Base-by-base conservation (phyloP, 1,140 invertebrate genomes). In the Branchinecta lynchi region DNA sequence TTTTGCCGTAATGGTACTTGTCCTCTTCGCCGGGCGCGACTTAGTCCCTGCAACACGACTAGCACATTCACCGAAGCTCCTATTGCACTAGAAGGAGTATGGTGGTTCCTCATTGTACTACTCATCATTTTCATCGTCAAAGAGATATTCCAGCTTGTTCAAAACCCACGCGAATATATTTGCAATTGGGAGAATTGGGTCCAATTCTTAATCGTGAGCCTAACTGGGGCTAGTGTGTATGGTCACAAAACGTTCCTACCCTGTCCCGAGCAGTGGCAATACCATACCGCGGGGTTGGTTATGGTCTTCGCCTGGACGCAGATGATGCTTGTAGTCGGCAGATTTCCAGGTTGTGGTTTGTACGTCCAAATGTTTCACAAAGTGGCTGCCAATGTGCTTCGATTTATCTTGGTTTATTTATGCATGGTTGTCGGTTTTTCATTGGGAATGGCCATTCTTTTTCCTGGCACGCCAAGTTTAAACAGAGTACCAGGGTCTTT, bases 361-460 rank as follows among this genome's bases (percentile, higher is more conserved):
- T 92, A 92, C 76, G 88, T 92, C 10, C 89, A 89, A 0, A 91
- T 90, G 89, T 91, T 89, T 72, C 89, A 88, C 0, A 86, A 87
- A 76, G 88, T 90, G 0, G 88, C 90, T 75, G 87, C 86, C 44
- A 89, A 92, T 81, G 90, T 92, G 69, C 86, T 87, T 43, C 91
- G 91, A 76, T 80, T 92, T 9, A 80, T 92, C 20, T 80, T 90
- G 75, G 89, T 89, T 9, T 92, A 92, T 76, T 87, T 87, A 2
- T 91, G 89, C 74, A 82, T 92, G 65, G 77, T 92, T 9, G 87
- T 92, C 32, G 89, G 89, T 0, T 92, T 92, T 73, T 90, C 89
- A 1, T 87, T 90, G 32, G 89, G 88, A 76, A 91, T 92, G 74
- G 90, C 69, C 0, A 20, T 71, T 21, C 44, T 68, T 32, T 70